Conservation (phyloP, 2,113 vertebrate genomes). For the Anser cygnoides region DNA sequence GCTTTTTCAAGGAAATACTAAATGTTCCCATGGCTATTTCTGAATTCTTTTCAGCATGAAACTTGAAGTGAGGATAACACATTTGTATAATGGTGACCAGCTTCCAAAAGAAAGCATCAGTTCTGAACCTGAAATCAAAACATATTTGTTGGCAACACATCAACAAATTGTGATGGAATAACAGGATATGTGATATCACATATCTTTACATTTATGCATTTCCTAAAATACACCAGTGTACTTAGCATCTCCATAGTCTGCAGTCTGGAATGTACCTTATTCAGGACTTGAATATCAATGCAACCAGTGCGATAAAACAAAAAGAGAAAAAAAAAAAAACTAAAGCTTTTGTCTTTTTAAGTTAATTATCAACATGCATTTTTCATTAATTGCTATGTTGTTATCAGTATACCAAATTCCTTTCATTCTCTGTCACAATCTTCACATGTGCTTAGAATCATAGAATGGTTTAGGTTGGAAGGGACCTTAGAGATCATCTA, state of each 20-base stretch:
- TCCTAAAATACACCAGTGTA: constrained; percentile 14
- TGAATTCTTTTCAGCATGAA: constrained; percentile 63
- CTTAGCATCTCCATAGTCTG: constrained; percentile 18
- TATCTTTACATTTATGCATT: constrained; percentile 36
- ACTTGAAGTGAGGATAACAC: constrained; percentile 30
- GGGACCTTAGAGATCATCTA: no score
- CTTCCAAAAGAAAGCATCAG: constrained; percentile 48
- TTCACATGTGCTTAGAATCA: neutral
- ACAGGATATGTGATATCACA: constrained; percentile 21
- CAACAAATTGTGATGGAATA: constrained; percentile 54
- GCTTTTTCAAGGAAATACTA: constrained; percentile 79
- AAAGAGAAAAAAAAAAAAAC: accelerated
- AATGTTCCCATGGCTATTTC: constrained; percentile 63
- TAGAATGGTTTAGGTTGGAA: no score
- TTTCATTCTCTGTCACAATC: neutral
- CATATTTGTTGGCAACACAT: constrained; percentile 64
- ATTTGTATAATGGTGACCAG: constrained; percentile 8
- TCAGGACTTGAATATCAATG: neutral
- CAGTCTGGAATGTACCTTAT: neutral
- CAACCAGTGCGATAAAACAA: neutral
- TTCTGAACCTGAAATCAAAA: constrained; percentile 27
- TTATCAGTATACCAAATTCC: neutral
- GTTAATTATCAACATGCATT: neutral
- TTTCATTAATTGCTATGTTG: neutral
- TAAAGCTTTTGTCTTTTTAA: neutral